phyloP scores from a whole-genome alignment of 2,888 invertebrate genomes.

The Sialis lutaria region DNA sequence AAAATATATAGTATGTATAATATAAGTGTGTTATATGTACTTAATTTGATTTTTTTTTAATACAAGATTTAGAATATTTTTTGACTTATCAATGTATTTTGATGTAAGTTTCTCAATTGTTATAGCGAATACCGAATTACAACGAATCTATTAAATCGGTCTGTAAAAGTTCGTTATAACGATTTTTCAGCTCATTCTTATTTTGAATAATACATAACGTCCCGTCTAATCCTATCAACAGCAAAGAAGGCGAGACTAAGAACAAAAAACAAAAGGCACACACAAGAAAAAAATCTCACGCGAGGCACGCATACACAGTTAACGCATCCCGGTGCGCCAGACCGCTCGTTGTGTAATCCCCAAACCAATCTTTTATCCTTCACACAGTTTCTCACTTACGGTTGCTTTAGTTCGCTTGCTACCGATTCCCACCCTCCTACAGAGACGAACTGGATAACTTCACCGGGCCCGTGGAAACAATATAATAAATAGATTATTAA shows the following conservation, averaged over 20 bases:
- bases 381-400: constrained; percentile 27
- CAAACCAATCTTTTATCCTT: constrained; percentile 29
- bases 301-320: not conserved
- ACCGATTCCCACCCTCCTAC: not conserved
- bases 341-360: constrained; percentile 25
- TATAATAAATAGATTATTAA: no score
- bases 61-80: no score
- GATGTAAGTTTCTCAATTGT: no score
- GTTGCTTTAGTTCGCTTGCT: constrained; percentile 4
- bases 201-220: not conserved
- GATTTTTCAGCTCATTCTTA: no score
- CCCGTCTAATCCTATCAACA: not conserved
- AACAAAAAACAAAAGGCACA: not conserved
- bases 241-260: not conserved
- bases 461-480: not conserved
- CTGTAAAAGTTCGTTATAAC: no score
- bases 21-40: no score
- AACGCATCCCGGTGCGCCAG: constrained; percentile 7
- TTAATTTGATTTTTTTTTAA: no score
- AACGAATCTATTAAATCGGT: no score
- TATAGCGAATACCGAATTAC: no score
- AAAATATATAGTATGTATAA: no score
- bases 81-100: no score
- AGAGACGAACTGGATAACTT: constrained; percentile 4
- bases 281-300: not conserved